Evolutionary conservation across 2,113 vertebrate species (phyloP).

Genomic region (Pangasianodon gigas): DNA sequence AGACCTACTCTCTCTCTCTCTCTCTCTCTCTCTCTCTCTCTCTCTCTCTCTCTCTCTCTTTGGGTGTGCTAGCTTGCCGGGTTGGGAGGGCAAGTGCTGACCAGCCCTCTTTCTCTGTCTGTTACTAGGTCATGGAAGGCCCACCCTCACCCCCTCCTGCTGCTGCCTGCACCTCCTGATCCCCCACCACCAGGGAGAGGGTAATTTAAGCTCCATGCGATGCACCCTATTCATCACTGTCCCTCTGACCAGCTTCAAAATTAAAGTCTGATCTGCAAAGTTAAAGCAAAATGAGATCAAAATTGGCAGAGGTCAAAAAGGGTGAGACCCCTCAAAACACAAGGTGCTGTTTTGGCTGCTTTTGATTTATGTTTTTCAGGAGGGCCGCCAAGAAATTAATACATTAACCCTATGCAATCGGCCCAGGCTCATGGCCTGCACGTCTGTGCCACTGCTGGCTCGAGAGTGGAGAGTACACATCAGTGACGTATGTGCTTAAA

Average conservation of each 20-base stretch:
- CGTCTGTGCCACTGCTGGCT: background rate
- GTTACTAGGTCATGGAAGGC: conserved; percentile 78
- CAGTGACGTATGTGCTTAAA: background rate
- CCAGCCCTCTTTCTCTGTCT: conserved; percentile 83
- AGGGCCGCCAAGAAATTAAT: conserved; percentile 65
- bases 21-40: conserved; percentile 58
- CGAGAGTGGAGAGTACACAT: conserved; percentile 1
- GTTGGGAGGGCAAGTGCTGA: conserved; percentile 84
- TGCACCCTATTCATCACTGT: conserved; percentile 99
- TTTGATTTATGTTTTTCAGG: conserved; percentile 81
- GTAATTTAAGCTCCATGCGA: conserved; percentile 95
- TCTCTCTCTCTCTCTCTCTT: conserved; percentile 46
- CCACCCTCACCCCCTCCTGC: conserved; percentile 57
- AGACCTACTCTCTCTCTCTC: conserved; percentile 15
- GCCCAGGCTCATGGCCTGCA: conserved; percentile 33
- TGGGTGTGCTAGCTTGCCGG: conserved; percentile 73
- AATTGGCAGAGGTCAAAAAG: conserved; percentile 93
- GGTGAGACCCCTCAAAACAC: conserved; percentile 81
- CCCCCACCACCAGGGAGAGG: conserved; percentile 85
- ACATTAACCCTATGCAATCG: conserved; percentile 49
- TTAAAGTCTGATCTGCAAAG: conserved; percentile 99
- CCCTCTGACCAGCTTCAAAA: conserved; percentile 88
- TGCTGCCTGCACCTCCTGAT: conserved; percentile 65
- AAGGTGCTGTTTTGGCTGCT: conserved; percentile 76
- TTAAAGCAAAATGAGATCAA: conserved; percentile 97